Conservation (phyloP, 2,888 invertebrate species). For the Mactromeris polynyma region DNA sequence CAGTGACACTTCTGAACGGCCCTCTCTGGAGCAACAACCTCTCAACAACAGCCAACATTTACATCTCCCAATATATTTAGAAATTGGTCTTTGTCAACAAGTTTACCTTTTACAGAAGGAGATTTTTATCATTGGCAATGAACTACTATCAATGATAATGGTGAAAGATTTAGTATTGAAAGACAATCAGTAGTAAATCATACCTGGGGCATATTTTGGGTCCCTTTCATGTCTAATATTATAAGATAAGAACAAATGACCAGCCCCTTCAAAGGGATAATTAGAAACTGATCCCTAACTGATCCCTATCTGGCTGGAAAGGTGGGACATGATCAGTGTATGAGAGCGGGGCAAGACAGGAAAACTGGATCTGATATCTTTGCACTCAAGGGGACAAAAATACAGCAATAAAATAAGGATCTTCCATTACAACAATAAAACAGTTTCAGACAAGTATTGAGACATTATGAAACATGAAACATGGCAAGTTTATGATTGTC, state of each 20-base stretch:
- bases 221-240: neutral
- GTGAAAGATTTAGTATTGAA: neutral
- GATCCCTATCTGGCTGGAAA: constrained; percentile 14
- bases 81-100: no score
- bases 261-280: neutral
- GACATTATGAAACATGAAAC: constrained; percentile 13
- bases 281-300: neutral
- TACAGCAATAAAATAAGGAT: neutral
- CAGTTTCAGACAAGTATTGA: neutral
- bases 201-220: neutral
- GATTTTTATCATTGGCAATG: neutral
- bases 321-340: constrained; percentile 23
- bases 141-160: neutral
- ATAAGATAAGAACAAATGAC: neutral
- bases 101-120: neutral
- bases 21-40: no score
- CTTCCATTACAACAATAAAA: neutral
- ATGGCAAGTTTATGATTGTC: neutral
- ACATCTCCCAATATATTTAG: no score
- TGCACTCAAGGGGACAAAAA: neutral
- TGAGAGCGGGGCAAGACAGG: neutral
- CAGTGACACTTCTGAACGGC: no score
- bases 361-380: neutral
- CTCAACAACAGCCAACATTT: no score
- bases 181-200: neutral